Base-by-base conservation (phyloP, 2,888 invertebrate species). In the Nomada ferruginata region DNA sequence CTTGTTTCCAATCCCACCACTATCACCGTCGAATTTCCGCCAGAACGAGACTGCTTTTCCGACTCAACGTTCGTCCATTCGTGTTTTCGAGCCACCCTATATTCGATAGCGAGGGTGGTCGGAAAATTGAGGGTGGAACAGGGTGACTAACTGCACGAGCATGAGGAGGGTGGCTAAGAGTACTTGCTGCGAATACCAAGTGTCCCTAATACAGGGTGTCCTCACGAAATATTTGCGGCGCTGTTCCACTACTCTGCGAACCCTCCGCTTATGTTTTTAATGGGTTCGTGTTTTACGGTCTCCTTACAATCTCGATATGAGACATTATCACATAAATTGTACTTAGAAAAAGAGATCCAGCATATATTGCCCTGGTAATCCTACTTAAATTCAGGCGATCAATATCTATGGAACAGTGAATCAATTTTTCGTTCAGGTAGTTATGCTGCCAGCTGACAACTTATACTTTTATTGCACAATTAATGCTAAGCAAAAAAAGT, bases 141-240 rank as follows among this genome's bases (percentile, higher is more conserved):
- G 87, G 88, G 87, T 90, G 92, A 92, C 91, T 91, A 91, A 91
- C 91, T 89, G 87, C 74, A 86, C 86, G 80, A 85, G 87, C 84
- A 84, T 73, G 86, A 83, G 77, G 78, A 89, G 89, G 87, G 89
- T 87, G 79, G 84, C 79, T 79, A 70, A 79, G 87, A 77, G 89
- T 86, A 87, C 87, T 88, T 90, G 87, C 83, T 85, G 78, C 86
- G 88, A 90, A 90, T 90, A 90, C 88, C 86, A 83, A 91, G 89
- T 88, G 84, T 84, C 85, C 82, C 75, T 79, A 77, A 88, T 85
- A 87, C 74, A 78, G 82, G 84, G 84, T 87, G 87, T 77, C 76
- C 71, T 65, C 36, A 26, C 63, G 68, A 85, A 84, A 82, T 73
- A 73, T 65, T 82, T 82, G n/a, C 23, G 64, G 44, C 69, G 13